phyloP scores from a whole-genome alignment of 2,888 invertebrate species.

The Halocaridina rubra region DNA sequence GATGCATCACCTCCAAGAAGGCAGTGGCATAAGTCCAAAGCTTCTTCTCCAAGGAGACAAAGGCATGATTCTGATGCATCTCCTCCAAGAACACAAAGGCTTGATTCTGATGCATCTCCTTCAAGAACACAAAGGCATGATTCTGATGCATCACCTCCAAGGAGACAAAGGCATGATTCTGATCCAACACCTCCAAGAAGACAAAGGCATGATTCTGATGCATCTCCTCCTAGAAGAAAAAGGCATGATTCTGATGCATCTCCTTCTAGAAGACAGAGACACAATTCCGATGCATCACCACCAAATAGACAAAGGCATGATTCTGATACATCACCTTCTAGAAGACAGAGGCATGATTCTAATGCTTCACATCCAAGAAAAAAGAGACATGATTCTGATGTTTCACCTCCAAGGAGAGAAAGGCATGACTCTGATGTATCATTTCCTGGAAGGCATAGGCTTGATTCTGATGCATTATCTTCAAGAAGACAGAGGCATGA shows the following conservation, averaged over 20 bases:
- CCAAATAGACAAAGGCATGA: constrained; percentile 57
- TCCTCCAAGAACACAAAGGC: constrained; percentile 65
- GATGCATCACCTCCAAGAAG: constrained; percentile 20
- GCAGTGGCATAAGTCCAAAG: constrained; percentile 17
- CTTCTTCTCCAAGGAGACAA: constrained; percentile 17
- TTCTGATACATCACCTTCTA: constrained; percentile 61
- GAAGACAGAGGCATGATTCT: constrained; percentile 65
- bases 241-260: constrained; percentile 64
- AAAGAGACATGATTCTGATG: constrained; percentile 63
- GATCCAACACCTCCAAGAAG: constrained; percentile 62
- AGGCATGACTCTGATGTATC: constrained; percentile 65
- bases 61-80: constrained; percentile 65
- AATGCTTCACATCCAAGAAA: constrained; percentile 52
- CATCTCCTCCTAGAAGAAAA: constrained; percentile 64
- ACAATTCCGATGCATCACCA: constrained; percentile 64
- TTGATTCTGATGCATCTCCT: constrained; percentile 63
- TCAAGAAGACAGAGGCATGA: constrained; percentile 52
- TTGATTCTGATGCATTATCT: constrained; percentile 56
- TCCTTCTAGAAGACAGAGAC: constrained; percentile 51
- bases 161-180: constrained; percentile 40
- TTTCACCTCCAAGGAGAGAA: constrained; percentile 64
- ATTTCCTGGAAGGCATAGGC: constrained; percentile 65
- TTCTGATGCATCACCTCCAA: constrained; percentile 64
- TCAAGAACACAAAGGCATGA: constrained; percentile 60
- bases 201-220: constrained; percentile 53